Evolutionary conservation across 2,888 invertebrate species (phyloP), one percentile per base, ranked within the genome.

Genomic region (Pterostichus madidus): DNA sequence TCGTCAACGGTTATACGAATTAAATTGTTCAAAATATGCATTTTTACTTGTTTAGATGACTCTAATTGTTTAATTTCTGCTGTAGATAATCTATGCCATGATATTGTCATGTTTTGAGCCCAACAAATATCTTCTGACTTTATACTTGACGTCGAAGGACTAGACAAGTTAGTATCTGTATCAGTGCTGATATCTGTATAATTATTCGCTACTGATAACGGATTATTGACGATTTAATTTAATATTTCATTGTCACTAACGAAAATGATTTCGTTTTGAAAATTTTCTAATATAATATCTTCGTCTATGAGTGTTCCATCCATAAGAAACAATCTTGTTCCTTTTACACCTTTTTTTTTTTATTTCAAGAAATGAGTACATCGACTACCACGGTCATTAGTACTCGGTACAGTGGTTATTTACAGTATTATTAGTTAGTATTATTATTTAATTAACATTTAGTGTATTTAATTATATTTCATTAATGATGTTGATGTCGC

Each of bases 251-350:
- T 59, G 3, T 31, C 5, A 15, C 17, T 31, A 2, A 59, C 5
- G 31, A 59, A 5, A 59, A 59, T 31, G 3, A 59, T 59, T 31
- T 59, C 59, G 24, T 5, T 31, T 5, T 59, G 59, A 11, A 59
- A 59, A 24, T 8, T 24, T 24, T 59, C 59, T 10, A 59, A 4
- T 59, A 59, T 31, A 17, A 17, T 11, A 59, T 59, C 59, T 59
- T 59, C 59, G 31, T 59, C 59, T 24, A 31, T 59, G 3, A 59
- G 3, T 7, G 59, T 59, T 31, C 53, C 53, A 53, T 53, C 53
- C 53, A 15, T 13, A 53, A 53, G 53, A 15, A 53, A 53, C 15
- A n/a, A 53, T 7, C 13, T n/a, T 5, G 53, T 15, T 15, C 53
- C 15, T 2, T 6, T 4, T 13, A 53, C n/a, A n/a, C n/a, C n/a